phyloP scores from a whole-genome alignment of 2,888 invertebrate species.

The Iphiclides podalirius region DNA sequence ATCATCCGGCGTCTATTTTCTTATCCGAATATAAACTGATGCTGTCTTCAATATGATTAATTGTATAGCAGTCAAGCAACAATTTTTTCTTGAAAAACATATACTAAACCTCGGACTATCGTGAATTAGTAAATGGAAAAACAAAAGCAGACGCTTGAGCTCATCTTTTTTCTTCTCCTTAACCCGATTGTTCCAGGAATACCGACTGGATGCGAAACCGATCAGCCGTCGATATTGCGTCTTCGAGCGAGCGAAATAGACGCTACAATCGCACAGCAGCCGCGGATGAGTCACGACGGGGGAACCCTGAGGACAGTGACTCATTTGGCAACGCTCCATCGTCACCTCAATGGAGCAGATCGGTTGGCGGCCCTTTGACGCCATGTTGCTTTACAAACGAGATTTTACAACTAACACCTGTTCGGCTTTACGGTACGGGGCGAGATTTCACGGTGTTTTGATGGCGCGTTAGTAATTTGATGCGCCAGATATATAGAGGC shows the following conservation, averaged over 20 bases:
- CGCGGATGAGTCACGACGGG: conserved; percentile 20
- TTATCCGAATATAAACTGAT: no score
- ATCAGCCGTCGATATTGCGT: no score
- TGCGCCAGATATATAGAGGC: conserved; percentile 1
- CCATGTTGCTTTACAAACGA: conserved; percentile 7
- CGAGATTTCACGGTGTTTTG: neutral
- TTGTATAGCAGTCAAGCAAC: no score
- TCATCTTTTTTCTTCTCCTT: neutral
- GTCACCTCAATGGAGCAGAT: conserved; percentile 8
- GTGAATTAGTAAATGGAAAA: neutral
- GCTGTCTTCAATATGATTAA: no score
- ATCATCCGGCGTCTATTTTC: no score
- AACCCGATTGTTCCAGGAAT: conserved; percentile 6
- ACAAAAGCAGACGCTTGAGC: neutral
- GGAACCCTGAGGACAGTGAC: conserved; percentile 25
- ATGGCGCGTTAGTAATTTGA: no score
- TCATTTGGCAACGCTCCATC: conserved; percentile 24
- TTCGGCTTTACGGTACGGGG: neutral
- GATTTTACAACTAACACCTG: conserved; percentile 16
- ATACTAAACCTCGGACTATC: no score
- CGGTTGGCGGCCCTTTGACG: conserved; percentile 8
- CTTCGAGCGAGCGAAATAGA: no score
- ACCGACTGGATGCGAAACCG: conserved; percentile 3
- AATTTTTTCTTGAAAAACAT: no score
- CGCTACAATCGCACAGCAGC: conserved; percentile 1